Conservation (phyloP, 1,140 invertebrate species). For the Anoplophora glabripennis region DNA sequence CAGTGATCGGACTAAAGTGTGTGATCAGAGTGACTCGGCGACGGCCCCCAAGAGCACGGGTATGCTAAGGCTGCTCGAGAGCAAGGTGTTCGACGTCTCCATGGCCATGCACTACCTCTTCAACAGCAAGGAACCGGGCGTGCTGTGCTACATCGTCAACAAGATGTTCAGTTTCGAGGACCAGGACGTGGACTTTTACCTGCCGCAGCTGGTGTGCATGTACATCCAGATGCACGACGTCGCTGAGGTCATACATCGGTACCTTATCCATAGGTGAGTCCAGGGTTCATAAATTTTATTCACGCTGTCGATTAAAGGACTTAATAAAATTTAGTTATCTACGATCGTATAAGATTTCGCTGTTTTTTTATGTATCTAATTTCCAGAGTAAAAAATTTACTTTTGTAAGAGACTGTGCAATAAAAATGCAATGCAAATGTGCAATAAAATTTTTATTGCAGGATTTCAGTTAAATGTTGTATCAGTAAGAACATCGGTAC, state of each 20-base stretch:
- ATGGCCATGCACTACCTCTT: slow-evolving; percentile 97
- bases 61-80: slow-evolving; percentile 90
- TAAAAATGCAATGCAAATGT: no score
- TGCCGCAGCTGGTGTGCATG: slow-evolving; percentile 97
- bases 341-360: no score
- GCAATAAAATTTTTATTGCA: no score
- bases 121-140: slow-evolving; percentile 97
- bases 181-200: slow-evolving; percentile 93
- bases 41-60: slow-evolving; percentile 40
- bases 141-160: slow-evolving; percentile 94
- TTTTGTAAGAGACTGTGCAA: no score
- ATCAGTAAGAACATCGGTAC: no score
- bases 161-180: slow-evolving; percentile 93
- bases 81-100: slow-evolving; percentile 94
- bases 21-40: slow-evolving; percentile 2
- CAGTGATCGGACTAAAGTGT: slow-evolving; percentile 19
- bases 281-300: not conserved
- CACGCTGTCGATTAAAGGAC: not conserved
- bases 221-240: slow-evolving; percentile 97
- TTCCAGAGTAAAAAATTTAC: no score
- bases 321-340: no score
- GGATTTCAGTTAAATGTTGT: no score
- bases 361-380: no score
- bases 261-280: slow-evolving; percentile 83
- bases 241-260: slow-evolving; percentile 91